Conservation (phyloP, 2,888 invertebrate genomes). For the Homarus gammarus region DNA sequence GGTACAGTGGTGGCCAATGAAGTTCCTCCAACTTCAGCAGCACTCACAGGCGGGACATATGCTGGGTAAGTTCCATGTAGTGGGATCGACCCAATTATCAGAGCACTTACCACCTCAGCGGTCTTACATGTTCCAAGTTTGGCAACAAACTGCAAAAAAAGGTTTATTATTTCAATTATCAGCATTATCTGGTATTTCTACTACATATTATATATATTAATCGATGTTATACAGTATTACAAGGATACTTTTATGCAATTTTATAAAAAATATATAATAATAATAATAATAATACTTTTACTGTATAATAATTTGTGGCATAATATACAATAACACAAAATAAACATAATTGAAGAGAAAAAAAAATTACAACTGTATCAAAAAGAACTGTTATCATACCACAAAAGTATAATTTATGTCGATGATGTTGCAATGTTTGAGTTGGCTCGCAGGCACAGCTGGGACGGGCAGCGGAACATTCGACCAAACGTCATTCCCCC, state of each 20-base stretch:
- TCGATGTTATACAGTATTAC: too few species aligned
- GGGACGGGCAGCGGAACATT: conserved; percentile 43
- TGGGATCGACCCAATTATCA: conserved; percentile 30
- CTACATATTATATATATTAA: too few species aligned
- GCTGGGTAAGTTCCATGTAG: neutral
- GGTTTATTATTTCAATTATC: too few species aligned
- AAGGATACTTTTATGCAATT: too few species aligned
- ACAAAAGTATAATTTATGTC: conserved; percentile 31
- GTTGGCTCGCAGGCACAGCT: conserved; percentile 52
- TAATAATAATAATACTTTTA: too few species aligned
- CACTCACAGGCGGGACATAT: neutral
- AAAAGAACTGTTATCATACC: neutral
- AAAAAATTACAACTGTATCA: neutral
- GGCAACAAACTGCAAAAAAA: conserved; percentile 21
- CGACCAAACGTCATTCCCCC: conserved; percentile 33
- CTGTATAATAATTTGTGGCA: neutral
- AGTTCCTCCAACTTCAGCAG: conserved; percentile 1
- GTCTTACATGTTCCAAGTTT: conserved; percentile 20
- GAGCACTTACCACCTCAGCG: neutral
- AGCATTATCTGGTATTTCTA: too few species aligned
- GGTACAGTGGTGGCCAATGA: neutral
- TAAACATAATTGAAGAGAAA: neutral
- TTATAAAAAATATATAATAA: too few species aligned
- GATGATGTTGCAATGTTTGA: conserved; percentile 65
- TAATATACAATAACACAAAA: neutral